These are phyloP conservation scores for Germaria angustata DNA, from an alignment of 2,888 invertebrate genomes.

Conservation along the genomic window DNA sequence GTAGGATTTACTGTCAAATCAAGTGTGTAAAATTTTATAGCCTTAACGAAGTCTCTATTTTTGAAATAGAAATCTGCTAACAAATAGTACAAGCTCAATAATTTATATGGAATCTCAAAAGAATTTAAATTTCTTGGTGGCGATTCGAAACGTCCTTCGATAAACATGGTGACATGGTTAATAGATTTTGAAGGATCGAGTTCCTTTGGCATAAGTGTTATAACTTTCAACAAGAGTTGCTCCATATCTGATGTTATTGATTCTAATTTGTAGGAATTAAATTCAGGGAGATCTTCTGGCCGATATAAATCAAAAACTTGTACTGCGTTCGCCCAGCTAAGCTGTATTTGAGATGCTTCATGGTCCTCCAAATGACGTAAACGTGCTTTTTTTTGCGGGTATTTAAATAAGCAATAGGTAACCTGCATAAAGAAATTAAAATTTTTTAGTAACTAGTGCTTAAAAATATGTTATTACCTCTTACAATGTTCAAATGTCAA, in stretches of 20 bases:
- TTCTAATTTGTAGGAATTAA: conserved; percentile 87
- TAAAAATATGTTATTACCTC: no score
- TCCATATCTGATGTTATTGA: conserved; percentile 92
- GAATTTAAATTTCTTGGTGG: conserved; percentile 82
- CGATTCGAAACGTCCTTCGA: conserved; percentile 83
- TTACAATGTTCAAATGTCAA: no score
- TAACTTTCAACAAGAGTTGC: conserved; percentile 85
- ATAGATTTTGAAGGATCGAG: conserved; percentile 84
- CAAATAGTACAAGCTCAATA: conserved; percentile 91
- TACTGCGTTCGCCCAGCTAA: conserved; percentile 88
- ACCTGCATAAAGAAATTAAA: conserved; percentile 71
- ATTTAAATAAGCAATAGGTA: conserved; percentile 91
- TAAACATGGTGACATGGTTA: conserved; percentile 84
- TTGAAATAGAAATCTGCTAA: conserved; percentile 96
- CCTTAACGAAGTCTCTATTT: conserved; percentile 87
- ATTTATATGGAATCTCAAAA: conserved; percentile 82
- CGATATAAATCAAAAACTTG: conserved; percentile 90
- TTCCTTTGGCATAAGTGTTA: conserved; percentile 85
- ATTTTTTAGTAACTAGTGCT: neutral
- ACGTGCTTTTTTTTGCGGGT: conserved; percentile 86
- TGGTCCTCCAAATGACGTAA: conserved; percentile 82
- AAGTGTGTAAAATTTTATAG: conserved; percentile 89
- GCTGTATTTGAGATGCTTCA: conserved; percentile 84
- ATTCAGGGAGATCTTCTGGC: conserved; percentile 89
- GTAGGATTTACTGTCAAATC: conserved; percentile 90